phyloP scores from a whole-genome alignment of 1,140 invertebrate genomes.

The Drosophila santomea region DNA sequence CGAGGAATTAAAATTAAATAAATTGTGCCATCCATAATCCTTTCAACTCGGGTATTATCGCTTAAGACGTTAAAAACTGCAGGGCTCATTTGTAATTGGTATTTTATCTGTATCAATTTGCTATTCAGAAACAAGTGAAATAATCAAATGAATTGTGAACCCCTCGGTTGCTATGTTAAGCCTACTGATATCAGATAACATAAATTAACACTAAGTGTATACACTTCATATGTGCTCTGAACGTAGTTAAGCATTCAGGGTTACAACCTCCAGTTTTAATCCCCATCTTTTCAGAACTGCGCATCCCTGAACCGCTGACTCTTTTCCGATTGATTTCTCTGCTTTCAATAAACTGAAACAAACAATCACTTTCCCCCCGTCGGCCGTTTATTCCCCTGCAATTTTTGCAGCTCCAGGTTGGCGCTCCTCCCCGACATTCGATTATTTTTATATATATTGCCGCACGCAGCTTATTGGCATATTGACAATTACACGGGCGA shows the following conservation, averaged over 20 bases:
- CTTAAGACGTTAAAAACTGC: neutral
- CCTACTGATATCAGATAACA: no score
- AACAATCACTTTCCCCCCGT: conserved; percentile 54
- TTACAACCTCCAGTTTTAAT: neutral
- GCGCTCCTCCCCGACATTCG: conserved; percentile 22
- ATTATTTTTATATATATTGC: conserved; percentile 61
- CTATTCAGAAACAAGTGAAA: neutral
- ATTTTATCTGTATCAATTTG: neutral
- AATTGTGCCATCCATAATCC: conserved; percentile 6
- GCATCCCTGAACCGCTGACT: conserved; percentile 54
- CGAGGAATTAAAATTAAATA: conserved; percentile 17
- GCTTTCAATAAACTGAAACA: conserved; percentile 79
- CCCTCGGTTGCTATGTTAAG: no score
- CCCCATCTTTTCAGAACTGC: neutral
- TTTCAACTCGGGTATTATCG: conserved; percentile 1
- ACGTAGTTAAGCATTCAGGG: no score
- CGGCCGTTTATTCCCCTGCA: conserved; percentile 13
- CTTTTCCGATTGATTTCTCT: conserved; percentile 78
- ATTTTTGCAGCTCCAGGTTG: conserved; percentile 46
- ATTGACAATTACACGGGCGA: conserved; percentile 82
- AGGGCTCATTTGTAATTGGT: neutral
- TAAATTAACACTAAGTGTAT: no score
- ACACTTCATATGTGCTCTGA: no score
- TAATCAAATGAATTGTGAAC: no score
- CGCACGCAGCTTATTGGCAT: conserved; percentile 81